Evolutionary conservation across 2,797 vertebrate species (phyloP).

Genomic region (Muraenolepis orangiensis): DNA sequence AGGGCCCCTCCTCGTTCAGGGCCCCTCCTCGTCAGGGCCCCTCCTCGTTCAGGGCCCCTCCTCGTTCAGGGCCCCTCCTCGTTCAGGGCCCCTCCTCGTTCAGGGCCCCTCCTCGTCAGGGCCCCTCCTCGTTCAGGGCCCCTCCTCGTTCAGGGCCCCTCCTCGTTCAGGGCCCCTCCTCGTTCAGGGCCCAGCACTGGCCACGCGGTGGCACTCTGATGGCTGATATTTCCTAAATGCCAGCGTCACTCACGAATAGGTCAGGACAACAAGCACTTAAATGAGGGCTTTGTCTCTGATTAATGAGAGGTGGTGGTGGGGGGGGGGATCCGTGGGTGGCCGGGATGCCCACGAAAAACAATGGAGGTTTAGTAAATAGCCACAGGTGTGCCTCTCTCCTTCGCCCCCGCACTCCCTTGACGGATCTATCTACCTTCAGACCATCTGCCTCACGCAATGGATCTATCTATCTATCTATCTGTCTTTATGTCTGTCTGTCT

Average conservation of each 20-base stretch:
- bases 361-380: constrained; percentile 73
- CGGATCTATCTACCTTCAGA: not conserved
- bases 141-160: no score
- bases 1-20: no score
- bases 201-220: constrained; percentile 36
- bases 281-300: constrained; percentile 74
- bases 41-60: no score
- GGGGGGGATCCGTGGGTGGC: constrained; percentile 52
- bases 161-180: no score
- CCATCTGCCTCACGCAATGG: not conserved
- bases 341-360: constrained; percentile 68
- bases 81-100: no score
- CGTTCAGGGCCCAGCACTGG: constrained; percentile 30
- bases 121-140: no score
- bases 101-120: no score
- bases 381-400: constrained; percentile 44
- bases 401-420: constrained; percentile 18
- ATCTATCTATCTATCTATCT: no score
- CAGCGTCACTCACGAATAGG: constrained; percentile 75
- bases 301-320: constrained; percentile 72
- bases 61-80: no score
- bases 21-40: no score
- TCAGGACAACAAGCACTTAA: constrained; percentile 76
- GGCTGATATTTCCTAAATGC: constrained; percentile 77
- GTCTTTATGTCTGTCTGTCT: no score